A percentile compares a stretch with the other conserved stretches of the same genome.
Conservation (phyloP, 2,797 vertebrate species). For the Knipowitschia caucasica region DNA sequence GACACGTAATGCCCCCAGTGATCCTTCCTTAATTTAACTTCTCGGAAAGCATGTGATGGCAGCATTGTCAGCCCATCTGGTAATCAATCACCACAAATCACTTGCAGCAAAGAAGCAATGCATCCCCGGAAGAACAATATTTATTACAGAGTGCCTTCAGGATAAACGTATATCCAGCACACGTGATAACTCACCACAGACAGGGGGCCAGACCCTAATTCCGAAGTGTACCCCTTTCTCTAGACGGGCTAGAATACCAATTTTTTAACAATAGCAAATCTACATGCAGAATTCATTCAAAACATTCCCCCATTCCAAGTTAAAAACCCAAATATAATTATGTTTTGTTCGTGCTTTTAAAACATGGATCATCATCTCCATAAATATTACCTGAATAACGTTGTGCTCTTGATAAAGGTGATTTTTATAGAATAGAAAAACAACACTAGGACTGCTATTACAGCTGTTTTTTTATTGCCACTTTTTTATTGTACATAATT, state of each 20-base stretch:
- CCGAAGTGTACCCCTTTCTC: background rate
- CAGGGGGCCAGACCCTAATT: background rate
- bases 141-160: background rate
- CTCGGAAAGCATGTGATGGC: constrained; percentile 10
- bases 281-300: background rate
- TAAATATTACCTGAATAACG: no score
- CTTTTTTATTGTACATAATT: no score
- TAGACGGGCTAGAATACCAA: background rate
- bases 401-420: no score
- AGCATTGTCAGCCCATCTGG: constrained; percentile 8
- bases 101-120: background rate
- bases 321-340: no score
- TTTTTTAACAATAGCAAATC: background rate
- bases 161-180: background rate
- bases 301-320: no score
- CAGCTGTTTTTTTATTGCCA: no score
- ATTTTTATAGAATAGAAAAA: no score
- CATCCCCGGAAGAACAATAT: constrained; percentile 19
- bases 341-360: no score
- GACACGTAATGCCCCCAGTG: constrained; percentile 9
- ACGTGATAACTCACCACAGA: background rate
- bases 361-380: no score
- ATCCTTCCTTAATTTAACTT: constrained; percentile 24
- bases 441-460: no score
- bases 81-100: constrained; percentile 36